These are phyloP conservation scores for Phalacrocorax pelagicus DNA, from an alignment of 2,113 vertebrate genomes.

Conservation along the genomic window DNA sequence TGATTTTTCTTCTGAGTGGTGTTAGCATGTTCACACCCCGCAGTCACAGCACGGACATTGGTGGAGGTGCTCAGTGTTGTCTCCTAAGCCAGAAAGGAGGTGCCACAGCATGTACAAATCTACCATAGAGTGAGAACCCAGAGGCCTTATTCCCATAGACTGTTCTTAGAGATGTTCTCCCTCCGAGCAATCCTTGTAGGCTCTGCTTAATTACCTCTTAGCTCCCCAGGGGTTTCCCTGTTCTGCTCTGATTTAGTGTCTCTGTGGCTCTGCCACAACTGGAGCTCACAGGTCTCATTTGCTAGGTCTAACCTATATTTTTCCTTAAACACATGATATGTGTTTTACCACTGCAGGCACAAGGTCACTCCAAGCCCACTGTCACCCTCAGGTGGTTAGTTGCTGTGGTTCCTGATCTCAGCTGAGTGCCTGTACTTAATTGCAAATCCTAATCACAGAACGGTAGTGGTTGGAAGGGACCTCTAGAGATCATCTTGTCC, in stretches of 20 bases:
- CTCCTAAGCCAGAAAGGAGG: not conserved
- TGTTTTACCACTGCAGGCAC: not conserved
- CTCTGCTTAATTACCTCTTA: not conserved
- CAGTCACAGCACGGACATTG: accelerated
- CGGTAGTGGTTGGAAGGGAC: too few relatives aligned
- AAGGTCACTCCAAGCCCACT: not conserved
- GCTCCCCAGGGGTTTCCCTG: not conserved
- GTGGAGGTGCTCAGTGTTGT: not conserved
- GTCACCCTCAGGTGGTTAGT: not conserved
- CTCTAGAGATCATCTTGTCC: too few relatives aligned
- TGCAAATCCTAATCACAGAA: not conserved
- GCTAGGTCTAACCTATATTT: not conserved
- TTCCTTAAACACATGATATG: not conserved
- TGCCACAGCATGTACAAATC: not conserved
- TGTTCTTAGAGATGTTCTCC: not conserved
- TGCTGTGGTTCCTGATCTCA: not conserved
- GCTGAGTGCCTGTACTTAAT: not conserved
- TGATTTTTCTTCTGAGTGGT: not conserved
- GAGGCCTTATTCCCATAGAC: not conserved
- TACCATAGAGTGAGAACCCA: not conserved
- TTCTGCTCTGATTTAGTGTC: not conserved
- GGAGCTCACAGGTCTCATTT: not conserved
- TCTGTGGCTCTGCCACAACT: not conserved
- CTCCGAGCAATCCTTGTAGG: not conserved
- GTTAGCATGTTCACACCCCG: not conserved